Evolutionary conservation across 2,113 vertebrate species (phyloP).

Genomic region (Dendrocopos noguchii): DNA sequence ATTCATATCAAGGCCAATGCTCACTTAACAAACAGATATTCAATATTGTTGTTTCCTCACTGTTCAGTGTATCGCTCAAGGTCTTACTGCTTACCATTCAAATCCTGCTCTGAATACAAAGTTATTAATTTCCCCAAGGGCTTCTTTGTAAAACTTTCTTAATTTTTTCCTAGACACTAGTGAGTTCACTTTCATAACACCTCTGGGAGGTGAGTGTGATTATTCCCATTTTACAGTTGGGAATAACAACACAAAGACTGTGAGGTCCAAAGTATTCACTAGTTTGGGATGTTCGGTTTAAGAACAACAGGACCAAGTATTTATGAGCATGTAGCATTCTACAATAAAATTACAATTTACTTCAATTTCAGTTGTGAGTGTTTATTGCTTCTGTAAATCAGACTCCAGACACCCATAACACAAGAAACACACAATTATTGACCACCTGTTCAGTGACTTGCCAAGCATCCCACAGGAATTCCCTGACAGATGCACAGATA

Average conservation of each 20-base stretch:
- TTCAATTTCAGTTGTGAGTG: conserved; percentile 61
- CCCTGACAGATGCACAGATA: conserved; percentile 63
- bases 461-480: conserved; percentile 59
- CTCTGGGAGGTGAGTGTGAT: not conserved
- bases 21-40: not conserved
- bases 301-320: conserved; percentile 51
- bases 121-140: not conserved
- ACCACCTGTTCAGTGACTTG: conserved; percentile 67
- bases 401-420: conserved; percentile 66
- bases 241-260: not conserved
- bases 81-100: not conserved
- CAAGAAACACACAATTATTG: conserved; percentile 71
- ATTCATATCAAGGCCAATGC: not conserved
- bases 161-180: not conserved
- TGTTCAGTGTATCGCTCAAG: not conserved
- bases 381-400: conserved; percentile 68
- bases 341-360: conserved; percentile 64
- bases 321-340: conserved; percentile 39
- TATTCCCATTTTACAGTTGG: conserved; percentile 12
- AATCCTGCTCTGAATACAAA: not conserved
- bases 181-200: not conserved
- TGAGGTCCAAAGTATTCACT: not conserved
- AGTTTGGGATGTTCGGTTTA: conserved; percentile 4
- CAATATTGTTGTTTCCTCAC: not conserved
- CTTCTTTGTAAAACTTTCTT: conserved; percentile 35